A percentile compares a stretch with the other conserved stretches of the same genome.
Conservation (phyloP, 2,113 vertebrate genomes). For the Phaethornis superciliosus region DNA sequence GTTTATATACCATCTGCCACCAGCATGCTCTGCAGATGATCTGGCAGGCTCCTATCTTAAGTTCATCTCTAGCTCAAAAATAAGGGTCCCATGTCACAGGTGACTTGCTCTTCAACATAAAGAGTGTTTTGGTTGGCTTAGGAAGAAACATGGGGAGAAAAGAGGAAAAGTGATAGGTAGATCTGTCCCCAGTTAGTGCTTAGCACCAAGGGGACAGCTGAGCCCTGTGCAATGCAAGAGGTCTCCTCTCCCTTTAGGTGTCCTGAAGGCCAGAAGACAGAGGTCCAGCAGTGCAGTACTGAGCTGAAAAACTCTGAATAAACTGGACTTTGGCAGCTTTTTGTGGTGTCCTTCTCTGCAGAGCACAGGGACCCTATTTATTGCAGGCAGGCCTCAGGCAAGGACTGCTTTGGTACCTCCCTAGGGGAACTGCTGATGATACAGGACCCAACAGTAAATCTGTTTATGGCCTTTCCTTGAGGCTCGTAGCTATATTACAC, state of each 20-base stretch:
- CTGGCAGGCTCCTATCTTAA: background rate
- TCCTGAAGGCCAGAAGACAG: background rate
- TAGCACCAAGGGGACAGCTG: background rate
- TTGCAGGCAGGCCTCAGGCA: background rate
- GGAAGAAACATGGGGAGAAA: background rate
- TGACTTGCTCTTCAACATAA: background rate
- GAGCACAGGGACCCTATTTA: background rate
- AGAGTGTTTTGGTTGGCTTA: background rate
- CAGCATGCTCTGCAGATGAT: conserved; percentile 54
- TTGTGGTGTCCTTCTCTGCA: background rate
- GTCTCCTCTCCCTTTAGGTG: fast-evolving
- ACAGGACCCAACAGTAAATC: too few species aligned
- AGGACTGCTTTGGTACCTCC: background rate
- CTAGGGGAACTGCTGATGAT: background rate
- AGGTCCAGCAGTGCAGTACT: background rate
- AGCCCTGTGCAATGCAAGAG: background rate
- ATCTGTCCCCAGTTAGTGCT: background rate
- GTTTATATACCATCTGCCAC: conserved; percentile 48
- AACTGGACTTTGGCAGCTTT: background rate
- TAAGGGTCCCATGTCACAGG: conserved; percentile 10
- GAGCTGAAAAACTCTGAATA: background rate
- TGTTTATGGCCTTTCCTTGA: background rate
- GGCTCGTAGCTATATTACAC: background rate
- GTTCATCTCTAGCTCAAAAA: conserved; percentile 28
- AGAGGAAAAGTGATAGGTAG: background rate